A percentile compares a stretch with the other conserved stretches of the same genome.
These are phyloP conservation scores for Limonius californicus DNA, from an alignment of 1,140 invertebrate species.

Conservation along the genomic window DNA sequence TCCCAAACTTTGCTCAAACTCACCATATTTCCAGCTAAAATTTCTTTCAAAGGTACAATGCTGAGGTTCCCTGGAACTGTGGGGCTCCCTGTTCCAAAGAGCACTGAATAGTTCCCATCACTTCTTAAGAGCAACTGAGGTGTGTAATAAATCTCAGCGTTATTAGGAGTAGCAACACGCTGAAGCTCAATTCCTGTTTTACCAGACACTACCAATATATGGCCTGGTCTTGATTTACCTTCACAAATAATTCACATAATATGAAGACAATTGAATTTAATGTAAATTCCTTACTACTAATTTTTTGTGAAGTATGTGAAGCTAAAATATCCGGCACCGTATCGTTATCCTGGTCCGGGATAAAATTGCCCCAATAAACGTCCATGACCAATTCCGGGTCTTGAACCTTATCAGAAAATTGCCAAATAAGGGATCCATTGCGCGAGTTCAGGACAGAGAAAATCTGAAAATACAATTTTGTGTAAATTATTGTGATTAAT, in stretches of 20 bases:
- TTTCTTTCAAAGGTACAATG: constrained; percentile 27
- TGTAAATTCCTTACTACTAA: not conserved
- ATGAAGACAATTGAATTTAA: not conserved
- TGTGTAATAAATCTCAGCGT: constrained; percentile 63
- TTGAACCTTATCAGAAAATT: constrained; percentile 50
- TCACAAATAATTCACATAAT: too few species aligned
- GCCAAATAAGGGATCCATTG: constrained; percentile 67
- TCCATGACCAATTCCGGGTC: constrained; percentile 46
- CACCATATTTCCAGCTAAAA: constrained; percentile 36
- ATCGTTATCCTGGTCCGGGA: constrained; percentile 71
- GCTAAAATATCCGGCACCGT: constrained; percentile 67
- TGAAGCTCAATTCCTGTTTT: constrained; percentile 62
- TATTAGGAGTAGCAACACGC: constrained; percentile 57
- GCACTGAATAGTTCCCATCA: constrained; percentile 54
- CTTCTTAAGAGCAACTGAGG: constrained; percentile 58
- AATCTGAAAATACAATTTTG: constrained; percentile 57
- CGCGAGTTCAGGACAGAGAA: constrained; percentile 65
- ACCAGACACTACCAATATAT: constrained; percentile 69
- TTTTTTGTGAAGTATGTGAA: constrained; percentile 58
- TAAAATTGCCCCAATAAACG: constrained; percentile 65
- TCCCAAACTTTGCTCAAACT: constrained; percentile 1
- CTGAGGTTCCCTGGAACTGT: constrained; percentile 64
- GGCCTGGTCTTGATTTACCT: constrained; percentile 47
- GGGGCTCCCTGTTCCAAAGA: constrained; percentile 71
- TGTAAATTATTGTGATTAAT: too few species aligned